Percentiles rank a stretch among this genome's conserved stretches.
Evolutionary conservation across 2,888 invertebrate species (phyloP).

Genomic region (Neoitamus cyanurus): DNA sequence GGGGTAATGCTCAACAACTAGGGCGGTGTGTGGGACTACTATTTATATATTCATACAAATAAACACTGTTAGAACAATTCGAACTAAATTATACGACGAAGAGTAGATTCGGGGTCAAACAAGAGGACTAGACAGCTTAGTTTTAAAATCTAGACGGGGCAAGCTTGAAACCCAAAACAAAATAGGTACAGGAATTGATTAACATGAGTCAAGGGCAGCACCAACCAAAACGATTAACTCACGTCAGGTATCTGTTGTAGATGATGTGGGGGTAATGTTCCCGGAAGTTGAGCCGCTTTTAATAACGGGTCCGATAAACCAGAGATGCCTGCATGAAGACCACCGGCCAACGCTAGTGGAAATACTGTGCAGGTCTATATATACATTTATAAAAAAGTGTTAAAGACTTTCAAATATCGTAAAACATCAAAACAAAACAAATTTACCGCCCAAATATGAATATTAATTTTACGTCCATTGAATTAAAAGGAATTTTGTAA

Average conservation of each 20-base stretch:
- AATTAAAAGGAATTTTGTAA: neutral
- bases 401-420: slow-evolving; percentile 56
- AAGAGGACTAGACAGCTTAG: neutral
- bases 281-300: slow-evolving; percentile 67
- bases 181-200: slow-evolving; percentile 19
- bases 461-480: neutral
- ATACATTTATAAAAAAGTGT: slow-evolving; percentile 59
- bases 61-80: neutral
- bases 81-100: slow-evolving; percentile 4
- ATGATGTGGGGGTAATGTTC: slow-evolving; percentile 67
- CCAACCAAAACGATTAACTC: slow-evolving; percentile 65
- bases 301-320: slow-evolving; percentile 67
- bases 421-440: slow-evolving; percentile 19
- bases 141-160: neutral
- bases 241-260: slow-evolving; percentile 68
- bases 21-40: neutral
- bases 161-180: slow-evolving; percentile 22
- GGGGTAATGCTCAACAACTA: slow-evolving; percentile 13
- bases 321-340: slow-evolving; percentile 67
- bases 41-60: neutral
- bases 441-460: slow-evolving; percentile 36
- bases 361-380: slow-evolving; percentile 67
- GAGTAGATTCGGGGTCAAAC: neutral
- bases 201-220: slow-evolving; percentile 56
- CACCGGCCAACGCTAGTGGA: slow-evolving; percentile 68